A percentile compares a stretch with the other conserved stretches of the same genome.
Conservation (phyloP, 2,888 invertebrate genomes). For the Poecilobothrus nobilitatus region DNA sequence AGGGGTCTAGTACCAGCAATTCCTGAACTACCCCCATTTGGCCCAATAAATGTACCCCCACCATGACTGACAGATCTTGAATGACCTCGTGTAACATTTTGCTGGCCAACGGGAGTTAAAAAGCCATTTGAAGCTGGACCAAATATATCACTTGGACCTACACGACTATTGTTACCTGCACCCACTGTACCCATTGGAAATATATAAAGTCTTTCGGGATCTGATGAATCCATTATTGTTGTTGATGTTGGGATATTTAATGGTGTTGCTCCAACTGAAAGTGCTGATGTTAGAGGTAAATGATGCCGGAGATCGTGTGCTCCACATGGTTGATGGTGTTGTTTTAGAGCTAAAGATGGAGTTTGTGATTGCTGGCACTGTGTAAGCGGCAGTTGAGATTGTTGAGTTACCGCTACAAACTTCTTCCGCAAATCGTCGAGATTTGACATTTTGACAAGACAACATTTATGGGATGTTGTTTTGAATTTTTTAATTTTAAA, state of each 20-base stretch:
- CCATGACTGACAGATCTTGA: constrained; percentile 80
- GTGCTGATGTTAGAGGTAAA: constrained; percentile 21
- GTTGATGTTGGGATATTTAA: constrained; percentile 22
- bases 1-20: constrained; percentile 55
- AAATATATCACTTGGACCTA: not conserved
- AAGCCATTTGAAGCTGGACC: constrained; percentile 12
- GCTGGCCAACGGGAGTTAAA: constrained; percentile 23
- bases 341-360: constrained; percentile 17
- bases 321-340: constrained; percentile 34
- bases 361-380: constrained; percentile 20
- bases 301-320: constrained; percentile 19
- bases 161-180: constrained; percentile 26
- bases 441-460: constrained; percentile 41
- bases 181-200: constrained; percentile 31
- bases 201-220: constrained; percentile 41
- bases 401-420: constrained; percentile 37
- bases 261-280: constrained; percentile 21
- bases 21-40: constrained; percentile 49
- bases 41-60: constrained; percentile 51
- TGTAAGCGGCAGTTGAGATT: constrained; percentile 35
- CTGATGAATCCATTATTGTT: constrained; percentile 24
- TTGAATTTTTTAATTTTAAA: not conserved
- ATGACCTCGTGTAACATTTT: constrained; percentile 49
- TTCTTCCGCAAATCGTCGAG: constrained; percentile 44
- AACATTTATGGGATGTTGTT: constrained; percentile 32